Base-by-base conservation (phyloP, 37 sponge, comb jelly and placozoan species). In the Agelas oroides region DNA sequence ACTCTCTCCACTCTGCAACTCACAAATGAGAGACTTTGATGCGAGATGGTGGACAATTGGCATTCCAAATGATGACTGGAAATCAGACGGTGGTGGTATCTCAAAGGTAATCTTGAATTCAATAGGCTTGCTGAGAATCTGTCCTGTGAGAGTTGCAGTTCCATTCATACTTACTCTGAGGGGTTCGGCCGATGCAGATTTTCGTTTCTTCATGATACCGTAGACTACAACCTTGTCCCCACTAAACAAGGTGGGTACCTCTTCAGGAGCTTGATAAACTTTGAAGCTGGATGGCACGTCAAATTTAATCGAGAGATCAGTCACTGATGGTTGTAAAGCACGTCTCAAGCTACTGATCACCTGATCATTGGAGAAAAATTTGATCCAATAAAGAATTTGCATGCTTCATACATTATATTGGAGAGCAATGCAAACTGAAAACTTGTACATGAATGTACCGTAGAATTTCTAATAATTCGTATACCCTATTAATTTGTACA, bases 31-130 rank as follows among this genome's bases (percentile, higher is more conserved):
- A 20, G 72, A 18, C 81, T 90, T 94, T 21, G 91, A 77, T 31
- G 94, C 94, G 18, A 94, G 77, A 12, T 90, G 94, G 81, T 94
- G 94, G 67, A 94, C 69, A 34, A 84, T 54, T 21, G 77, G 75
- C 54, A 88, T 59, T 31, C 52, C n/a, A 23, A 81, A 70, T 54
- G 79, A 36, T 8, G 6, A 3, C 46, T 46, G 6, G 3, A 3
- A 3, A 3, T 46, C 46, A 8, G 79, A 38, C 20, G 55, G 70
- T 19, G 11, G 38, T 2, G 55, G 69, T 15, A 77, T 52, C n/a
- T 24, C 53, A 59, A 86, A 86, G 3, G 78, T 74, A 24, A 90
- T 37, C 12, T 15, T 53, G 68, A 84, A 60, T 58, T 78, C 74
- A 23, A 90, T 15, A 52, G 63, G 19, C 35, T 71, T 24, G 17